Base-by-base conservation (phyloP, 2,797 vertebrate genomes). In the Oreochromis mossambicus region DNA sequence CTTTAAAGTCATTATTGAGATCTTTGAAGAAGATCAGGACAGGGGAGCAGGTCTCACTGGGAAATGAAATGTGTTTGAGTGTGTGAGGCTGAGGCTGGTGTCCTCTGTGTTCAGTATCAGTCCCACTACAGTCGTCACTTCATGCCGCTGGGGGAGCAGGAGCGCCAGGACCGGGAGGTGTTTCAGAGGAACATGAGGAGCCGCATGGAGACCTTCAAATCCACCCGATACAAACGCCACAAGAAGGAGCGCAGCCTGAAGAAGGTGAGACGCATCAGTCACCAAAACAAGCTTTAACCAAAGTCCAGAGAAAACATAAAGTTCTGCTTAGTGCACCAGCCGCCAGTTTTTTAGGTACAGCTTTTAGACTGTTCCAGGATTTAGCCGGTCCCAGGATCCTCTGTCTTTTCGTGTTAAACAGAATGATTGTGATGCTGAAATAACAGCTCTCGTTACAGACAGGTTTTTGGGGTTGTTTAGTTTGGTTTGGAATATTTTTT, bases 151-250 rank as follows among this genome's bases (percentile, higher is more conserved):
- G 97, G 97, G 6, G 97, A 97, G 52, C 97, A 98, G 93, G 97
- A 98, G 89, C 97, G 98, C 8, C 98, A 99, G 95, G 98, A 99
- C 86, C 96, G 98, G 58, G 98, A 99, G 92, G 96, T 99, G 88
- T 99, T 99, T 91, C 97, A 98, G 94, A 97, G 98, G 94, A 99
- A 99, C 95, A 99, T 99, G 98, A 98, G 95, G 95, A 97, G 96
- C 82, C 97, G 98, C 8, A 97, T 99, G 88, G 98, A 99, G 93
- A 98, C 97, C 48, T 99, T 98, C 90, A 99, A 98, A 82, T 98
- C 98, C 88, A 98, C 96, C 75, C 96, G 97, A 84, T 96, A 98
- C 95, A 99, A 98, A 91, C 95, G 98, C 8, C 96, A 97, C 92
- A 98, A 98, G 92, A 98, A 99, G 92, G 97, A 98, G 34, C 92